Evolutionary conservation across 2,113 vertebrate genomes (phyloP).

Genomic region (Plotosus lineatus): DNA sequence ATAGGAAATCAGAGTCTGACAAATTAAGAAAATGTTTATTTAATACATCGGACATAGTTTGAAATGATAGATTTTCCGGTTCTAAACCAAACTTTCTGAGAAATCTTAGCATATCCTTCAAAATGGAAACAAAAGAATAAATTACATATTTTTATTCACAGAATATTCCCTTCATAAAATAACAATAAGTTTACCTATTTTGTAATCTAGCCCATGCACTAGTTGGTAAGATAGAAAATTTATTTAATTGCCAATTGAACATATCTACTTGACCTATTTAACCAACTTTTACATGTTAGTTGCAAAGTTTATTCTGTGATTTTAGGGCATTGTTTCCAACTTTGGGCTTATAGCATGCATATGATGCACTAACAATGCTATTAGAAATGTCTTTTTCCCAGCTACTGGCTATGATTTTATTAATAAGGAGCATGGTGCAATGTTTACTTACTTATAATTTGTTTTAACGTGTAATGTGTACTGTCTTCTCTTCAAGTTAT

Average conservation of each 20-base stretch:
- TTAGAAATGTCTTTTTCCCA: background rate
- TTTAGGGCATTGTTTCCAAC: background rate
- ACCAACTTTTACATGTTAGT: background rate
- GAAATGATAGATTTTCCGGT: background rate
- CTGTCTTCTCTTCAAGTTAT: background rate
- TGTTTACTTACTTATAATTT: slow-evolving; percentile 1
- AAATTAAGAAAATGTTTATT: background rate
- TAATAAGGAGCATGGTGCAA: background rate
- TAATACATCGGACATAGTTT: background rate
- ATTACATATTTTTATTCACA: background rate
- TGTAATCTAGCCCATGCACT: background rate
- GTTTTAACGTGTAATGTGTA: background rate
- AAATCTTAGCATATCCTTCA: background rate
- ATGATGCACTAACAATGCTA: background rate
- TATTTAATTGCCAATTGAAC: background rate
- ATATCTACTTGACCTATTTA: background rate
- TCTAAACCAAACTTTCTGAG: background rate
- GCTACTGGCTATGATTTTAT: background rate
- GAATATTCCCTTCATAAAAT: background rate
- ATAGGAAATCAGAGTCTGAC: background rate
- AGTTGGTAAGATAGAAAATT: background rate
- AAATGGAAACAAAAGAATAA: background rate
- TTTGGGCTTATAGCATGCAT: background rate
- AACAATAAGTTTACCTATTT: background rate
- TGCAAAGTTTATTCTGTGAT: background rate